Base-by-base conservation (phyloP, 2,113 vertebrate species). In the Microtus pennsylvanicus region DNA sequence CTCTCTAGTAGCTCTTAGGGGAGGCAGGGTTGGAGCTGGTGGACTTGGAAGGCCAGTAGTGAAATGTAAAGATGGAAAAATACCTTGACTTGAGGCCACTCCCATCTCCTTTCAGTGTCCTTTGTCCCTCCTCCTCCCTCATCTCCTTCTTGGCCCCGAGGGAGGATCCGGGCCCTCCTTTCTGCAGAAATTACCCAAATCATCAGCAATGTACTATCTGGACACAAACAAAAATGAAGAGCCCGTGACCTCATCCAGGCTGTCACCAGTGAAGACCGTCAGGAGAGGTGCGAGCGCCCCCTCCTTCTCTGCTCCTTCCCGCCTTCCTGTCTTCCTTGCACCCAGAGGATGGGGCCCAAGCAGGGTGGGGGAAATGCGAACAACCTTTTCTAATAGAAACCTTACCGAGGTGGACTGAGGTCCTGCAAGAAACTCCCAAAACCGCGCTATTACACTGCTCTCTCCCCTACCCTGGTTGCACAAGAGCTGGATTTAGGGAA, bases 11-110 rank as follows among this genome's bases (percentile, higher is more conserved):
- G 70, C 69, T 96, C 96, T 93, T 94, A 72, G 80, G 92, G 93
- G 96, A 95, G 58, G 74, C 16, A 0, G 26, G 77, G 74, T 58
- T 91, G 45, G 93, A 67, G 47, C 85, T 77, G 74, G 87, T 93
- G 93, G 83, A 93, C 90, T 85, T 35, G 80, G 70, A 96, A 94
- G 92, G 87, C 97, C 92, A 76, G 61, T 58, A 95, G 92, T 93
- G 96, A 97, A 94, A 96, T 90, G 76, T 77, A 95, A 94, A 95
- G 96, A 96, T 93, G 95, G 96, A 95, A 97, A 97, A 97, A 90
- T 91, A 90, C 94, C 91, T 97, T 70, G 69, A 47, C 87, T 96
- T 47, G 67, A 30, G 42, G 90, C 63, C 38, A 81, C 45, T 96
- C 95, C 95, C 87, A 93, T 47, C 67, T 92, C 81, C 63, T 61